Conservation (phyloP, 2,888 invertebrate species). For the Tachina lurida region DNA sequence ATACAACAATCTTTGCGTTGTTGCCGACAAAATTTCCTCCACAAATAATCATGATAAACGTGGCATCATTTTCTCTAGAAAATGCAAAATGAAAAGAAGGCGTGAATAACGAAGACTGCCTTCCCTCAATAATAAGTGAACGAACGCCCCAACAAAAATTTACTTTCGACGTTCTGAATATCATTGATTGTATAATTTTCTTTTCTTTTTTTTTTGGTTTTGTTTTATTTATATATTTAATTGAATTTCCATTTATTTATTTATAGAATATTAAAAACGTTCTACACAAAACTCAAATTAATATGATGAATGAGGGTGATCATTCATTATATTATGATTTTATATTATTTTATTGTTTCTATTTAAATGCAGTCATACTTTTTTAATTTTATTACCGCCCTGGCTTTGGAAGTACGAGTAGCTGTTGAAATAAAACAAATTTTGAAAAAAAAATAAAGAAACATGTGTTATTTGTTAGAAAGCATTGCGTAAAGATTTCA, state of each 20-base stretch:
- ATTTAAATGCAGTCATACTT: slow-evolving; percentile 16
- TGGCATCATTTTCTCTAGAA: slow-evolving; percentile 1
- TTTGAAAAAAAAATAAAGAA: slow-evolving; percentile 9
- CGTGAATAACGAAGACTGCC: slow-evolving; percentile 5
- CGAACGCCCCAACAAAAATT: slow-evolving; percentile 1
- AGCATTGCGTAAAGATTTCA: not conserved
- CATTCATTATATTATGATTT: slow-evolving; percentile 37
- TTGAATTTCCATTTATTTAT: slow-evolving; percentile 31
- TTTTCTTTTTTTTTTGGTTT: not conserved
- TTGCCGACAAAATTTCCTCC: not conserved
- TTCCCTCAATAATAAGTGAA: not conserved
- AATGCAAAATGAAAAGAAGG: slow-evolving; percentile 26
- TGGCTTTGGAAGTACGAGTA: not conserved
- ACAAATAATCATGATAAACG: not conserved
- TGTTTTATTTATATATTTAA: not conserved
- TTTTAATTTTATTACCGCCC: not conserved
- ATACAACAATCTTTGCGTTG: slow-evolving; percentile 58
- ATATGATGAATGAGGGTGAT: slow-evolving; percentile 39
- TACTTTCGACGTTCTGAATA: not conserved
- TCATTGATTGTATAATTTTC: not conserved
- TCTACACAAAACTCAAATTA: slow-evolving; percentile 25
- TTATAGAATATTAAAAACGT: slow-evolving; percentile 18
- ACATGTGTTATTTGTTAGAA: slow-evolving; percentile 32
- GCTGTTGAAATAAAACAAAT: slow-evolving; percentile 16
- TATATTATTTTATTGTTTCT: slow-evolving; percentile 7